Conservation (phyloP, 2,113 vertebrate species). For the Tupaia chinensis region DNA sequence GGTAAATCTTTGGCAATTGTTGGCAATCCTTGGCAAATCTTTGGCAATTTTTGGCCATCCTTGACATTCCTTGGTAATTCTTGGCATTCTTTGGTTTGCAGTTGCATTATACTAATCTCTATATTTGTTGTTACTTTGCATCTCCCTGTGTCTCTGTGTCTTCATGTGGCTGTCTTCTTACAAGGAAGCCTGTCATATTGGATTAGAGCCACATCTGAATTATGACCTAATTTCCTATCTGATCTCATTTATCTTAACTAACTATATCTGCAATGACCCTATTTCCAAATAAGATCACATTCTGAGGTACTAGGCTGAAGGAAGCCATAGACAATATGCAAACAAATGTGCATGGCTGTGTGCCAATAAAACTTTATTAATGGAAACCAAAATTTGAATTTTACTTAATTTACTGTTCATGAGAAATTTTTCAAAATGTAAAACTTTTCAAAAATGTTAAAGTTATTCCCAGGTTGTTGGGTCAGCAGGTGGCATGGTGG, state of each 20-base stretch:
- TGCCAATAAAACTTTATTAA: constrained; percentile 16
- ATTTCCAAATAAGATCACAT: background rate
- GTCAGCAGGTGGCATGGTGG: too few species aligned
- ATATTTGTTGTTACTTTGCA: background rate
- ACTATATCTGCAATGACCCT: background rate
- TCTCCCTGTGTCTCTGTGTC: background rate
- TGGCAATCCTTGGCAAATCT: background rate
- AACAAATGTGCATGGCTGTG: background rate
- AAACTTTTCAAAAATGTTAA: background rate
- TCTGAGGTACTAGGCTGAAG: background rate
- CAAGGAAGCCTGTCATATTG: background rate
- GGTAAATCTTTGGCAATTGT: background rate
- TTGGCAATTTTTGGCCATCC: background rate
- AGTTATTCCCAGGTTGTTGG: background rate
- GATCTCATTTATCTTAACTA: background rate
- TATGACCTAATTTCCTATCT: background rate
- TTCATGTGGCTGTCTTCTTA: background rate
- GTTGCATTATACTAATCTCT: background rate
- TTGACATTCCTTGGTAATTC: background rate
- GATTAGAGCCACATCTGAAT: background rate
- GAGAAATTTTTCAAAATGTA: background rate
- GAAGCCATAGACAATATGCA: background rate
- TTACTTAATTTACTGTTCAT: background rate
- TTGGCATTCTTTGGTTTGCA: background rate
- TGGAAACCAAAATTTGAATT: background rate